Evolutionary conservation across 2,797 vertebrate genomes (phyloP).

Genomic region (Eulemur mongoz): DNA sequence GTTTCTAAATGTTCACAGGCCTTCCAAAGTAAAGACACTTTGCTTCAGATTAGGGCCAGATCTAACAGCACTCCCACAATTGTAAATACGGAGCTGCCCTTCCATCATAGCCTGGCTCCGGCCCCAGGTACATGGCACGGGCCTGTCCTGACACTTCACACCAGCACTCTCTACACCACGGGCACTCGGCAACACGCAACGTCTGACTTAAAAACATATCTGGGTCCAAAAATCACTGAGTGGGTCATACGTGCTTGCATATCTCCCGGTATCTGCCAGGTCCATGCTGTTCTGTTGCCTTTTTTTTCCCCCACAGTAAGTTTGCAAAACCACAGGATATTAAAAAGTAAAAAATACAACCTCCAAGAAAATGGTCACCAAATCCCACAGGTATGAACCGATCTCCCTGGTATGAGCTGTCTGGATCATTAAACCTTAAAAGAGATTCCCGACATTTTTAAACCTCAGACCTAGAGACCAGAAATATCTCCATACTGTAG

Average conservation of each 20-base stretch:
- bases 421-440: background rate
- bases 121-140: accelerated
- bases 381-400: background rate
- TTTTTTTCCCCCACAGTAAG: background rate
- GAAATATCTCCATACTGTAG: background rate
- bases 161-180: accelerated
- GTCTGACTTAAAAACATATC: background rate
- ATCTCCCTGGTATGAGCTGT: background rate
- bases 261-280: background rate
- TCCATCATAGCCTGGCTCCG: background rate
- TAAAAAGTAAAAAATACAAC: background rate
- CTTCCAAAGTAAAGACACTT: background rate
- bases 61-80: background rate
- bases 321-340: conserved; percentile 36
- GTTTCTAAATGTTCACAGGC: background rate
- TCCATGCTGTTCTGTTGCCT: background rate
- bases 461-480: background rate
- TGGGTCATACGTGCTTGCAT: background rate
- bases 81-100: background rate
- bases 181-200: accelerated
- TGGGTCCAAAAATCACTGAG: background rate
- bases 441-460: background rate
- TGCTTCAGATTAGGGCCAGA: background rate
- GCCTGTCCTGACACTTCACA: background rate
- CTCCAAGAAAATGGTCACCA: background rate